Percentiles rank a stretch among this genome's conserved stretches.
phyloP scores from a whole-genome alignment of 2,888 invertebrate species.

The Orthosia incerta region DNA sequence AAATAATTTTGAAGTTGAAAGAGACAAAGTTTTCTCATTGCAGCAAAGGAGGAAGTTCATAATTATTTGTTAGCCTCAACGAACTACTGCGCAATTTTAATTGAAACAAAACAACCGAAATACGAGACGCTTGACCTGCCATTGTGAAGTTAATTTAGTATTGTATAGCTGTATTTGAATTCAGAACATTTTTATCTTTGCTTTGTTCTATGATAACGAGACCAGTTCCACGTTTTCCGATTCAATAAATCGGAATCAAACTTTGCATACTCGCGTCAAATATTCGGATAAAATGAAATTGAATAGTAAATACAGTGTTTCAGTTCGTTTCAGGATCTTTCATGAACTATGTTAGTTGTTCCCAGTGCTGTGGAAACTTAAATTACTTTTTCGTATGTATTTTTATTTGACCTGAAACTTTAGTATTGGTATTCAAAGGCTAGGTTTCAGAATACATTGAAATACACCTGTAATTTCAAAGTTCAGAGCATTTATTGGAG shows the following conservation, averaged over 20 bases:
- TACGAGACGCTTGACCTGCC: slow-evolving; percentile 80
- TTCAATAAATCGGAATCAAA: slow-evolving; percentile 55
- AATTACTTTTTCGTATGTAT: slow-evolving; percentile 48
- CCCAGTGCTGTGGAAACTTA: slow-evolving; percentile 30
- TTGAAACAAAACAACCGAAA: slow-evolving; percentile 84
- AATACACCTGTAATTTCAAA: background rate
- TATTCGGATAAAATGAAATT: slow-evolving; percentile 56
- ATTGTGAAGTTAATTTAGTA: slow-evolving; percentile 75
- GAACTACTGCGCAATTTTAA: slow-evolving; percentile 80
- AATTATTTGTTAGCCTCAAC: slow-evolving; percentile 84
- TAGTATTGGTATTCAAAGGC: background rate
- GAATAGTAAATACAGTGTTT: slow-evolving; percentile 52
- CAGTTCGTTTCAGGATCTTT: slow-evolving; percentile 37
- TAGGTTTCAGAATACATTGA: background rate
- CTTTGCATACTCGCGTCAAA: slow-evolving; percentile 48
- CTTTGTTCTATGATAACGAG: slow-evolving; percentile 37
- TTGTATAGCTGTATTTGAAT: slow-evolving; percentile 59
- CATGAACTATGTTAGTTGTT: slow-evolving; percentile 45
- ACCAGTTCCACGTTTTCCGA: slow-evolving; percentile 29
- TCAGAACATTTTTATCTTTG: slow-evolving; percentile 49
- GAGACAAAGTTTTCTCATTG: slow-evolving; percentile 84
- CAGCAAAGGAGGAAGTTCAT: slow-evolving; percentile 81
- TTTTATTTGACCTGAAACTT: slow-evolving; percentile 36
- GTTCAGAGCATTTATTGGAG: background rate
- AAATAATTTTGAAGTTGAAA: slow-evolving; percentile 74